phyloP scores from a whole-genome alignment of 2,888 invertebrate genomes.

The Leucozona laternaria region DNA sequence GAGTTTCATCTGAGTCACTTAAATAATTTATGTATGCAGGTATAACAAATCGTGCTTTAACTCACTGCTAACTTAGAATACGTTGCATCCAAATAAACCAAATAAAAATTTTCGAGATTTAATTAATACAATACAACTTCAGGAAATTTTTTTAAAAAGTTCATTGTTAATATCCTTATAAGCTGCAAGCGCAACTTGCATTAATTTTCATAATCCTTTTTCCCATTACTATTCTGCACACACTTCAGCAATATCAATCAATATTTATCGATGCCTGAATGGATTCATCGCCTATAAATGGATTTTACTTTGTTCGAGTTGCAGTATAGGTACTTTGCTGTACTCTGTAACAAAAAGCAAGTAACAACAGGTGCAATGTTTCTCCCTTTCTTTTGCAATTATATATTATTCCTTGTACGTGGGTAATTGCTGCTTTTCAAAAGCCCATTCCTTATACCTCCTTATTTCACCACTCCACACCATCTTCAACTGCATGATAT shows the following conservation, averaged over 20 bases:
- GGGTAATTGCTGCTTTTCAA: constrained; percentile 11
- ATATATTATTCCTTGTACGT: constrained; percentile 20
- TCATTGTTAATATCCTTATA: background rate
- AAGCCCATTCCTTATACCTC: background rate
- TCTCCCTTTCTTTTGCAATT: background rate
- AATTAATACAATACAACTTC: too few species aligned
- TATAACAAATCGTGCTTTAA: too few species aligned
- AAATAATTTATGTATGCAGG: too few species aligned
- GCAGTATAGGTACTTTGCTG: background rate
- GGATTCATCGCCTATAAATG: constrained; percentile 12
- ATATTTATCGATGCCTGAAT: constrained; percentile 16
- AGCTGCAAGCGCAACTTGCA: background rate
- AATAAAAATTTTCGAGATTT: too few species aligned
- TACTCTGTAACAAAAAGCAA: background rate
- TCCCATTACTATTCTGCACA: background rate
- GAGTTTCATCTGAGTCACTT: too few species aligned
- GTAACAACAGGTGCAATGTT: constrained; percentile 2
- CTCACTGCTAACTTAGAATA: too few species aligned
- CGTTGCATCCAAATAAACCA: too few species aligned
- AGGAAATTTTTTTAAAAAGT: too few species aligned
- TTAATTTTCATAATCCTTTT: background rate
- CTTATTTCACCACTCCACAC: background rate
- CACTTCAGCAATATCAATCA: constrained; percentile 11
- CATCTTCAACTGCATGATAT: background rate
- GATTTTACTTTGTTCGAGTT: background rate